Evolutionary conservation across 2,113 vertebrate genomes (phyloP).

Genomic region (Sprattus sprattus): DNA sequence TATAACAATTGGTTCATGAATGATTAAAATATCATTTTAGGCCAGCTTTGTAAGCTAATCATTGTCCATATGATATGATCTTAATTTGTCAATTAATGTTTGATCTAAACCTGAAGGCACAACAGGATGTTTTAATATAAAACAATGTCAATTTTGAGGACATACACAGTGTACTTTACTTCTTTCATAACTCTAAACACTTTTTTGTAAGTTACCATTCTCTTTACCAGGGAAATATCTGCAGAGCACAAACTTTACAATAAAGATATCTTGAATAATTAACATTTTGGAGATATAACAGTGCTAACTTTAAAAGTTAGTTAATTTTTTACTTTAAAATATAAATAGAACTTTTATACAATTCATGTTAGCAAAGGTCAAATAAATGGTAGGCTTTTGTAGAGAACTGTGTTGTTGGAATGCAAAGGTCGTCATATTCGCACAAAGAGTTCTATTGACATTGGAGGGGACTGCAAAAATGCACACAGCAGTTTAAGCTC

Average conservation of each 20-base stretch:
- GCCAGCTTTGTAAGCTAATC: neutral
- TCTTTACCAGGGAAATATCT: neutral
- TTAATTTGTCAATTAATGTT: neutral
- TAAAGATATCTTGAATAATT: neutral
- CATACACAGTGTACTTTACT: neutral
- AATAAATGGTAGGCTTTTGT: neutral
- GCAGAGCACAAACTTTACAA: neutral
- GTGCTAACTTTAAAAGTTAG: neutral
- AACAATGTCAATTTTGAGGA: conserved; percentile 59
- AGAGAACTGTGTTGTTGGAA: neutral
- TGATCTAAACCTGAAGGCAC: neutral
- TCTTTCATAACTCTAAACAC: conserved; percentile 25
- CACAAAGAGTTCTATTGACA: neutral
- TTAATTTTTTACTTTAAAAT: neutral
- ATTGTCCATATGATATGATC: neutral
- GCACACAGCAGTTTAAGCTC: neutral
- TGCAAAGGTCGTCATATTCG: neutral
- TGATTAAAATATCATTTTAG: neutral
- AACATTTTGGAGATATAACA: neutral
- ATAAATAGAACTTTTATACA: neutral
- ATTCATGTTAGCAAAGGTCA: neutral
- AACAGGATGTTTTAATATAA: conserved; percentile 73
- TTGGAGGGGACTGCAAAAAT: neutral
- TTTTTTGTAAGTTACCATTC: conserved; percentile 1
- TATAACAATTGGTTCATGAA: neutral